Evolutionary conservation across 2,797 vertebrate genomes (phyloP).

Genomic region (Pseudochromis fuscus): DNA sequence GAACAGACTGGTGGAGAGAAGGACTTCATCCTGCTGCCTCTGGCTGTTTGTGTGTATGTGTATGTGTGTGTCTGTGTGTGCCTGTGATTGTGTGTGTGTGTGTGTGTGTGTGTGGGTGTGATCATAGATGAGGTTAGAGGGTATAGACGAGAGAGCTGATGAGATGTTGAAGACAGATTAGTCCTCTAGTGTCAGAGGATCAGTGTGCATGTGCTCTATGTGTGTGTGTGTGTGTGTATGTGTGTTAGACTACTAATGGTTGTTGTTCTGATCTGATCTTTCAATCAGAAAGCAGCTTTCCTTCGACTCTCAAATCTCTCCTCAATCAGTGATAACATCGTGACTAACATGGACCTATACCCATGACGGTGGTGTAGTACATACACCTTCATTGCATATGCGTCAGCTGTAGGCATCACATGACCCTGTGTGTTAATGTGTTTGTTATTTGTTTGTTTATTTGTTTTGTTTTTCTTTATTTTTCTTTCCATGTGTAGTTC

Average conservation of each 20-base stretch:
- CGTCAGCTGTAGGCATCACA: constrained; percentile 29
- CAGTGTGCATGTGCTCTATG: constrained; percentile 25
- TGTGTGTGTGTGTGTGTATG: constrained; percentile 14
- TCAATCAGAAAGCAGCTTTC: constrained; percentile 64
- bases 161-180: constrained; percentile 69
- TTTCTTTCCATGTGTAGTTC: constrained; percentile 81
- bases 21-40: constrained; percentile 40
- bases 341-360: constrained; percentile 17
- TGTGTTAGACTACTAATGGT: constrained; percentile 53
- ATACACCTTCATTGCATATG: constrained; percentile 19
- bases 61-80: constrained; percentile 8
- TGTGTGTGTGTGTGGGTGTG: constrained; percentile 24
- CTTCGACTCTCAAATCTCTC: constrained; percentile 47
- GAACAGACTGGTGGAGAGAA: constrained; percentile 56
- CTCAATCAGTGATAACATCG: constrained; percentile 46
- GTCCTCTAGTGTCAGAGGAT: constrained; percentile 59
- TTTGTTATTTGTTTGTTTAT: constrained; percentile 1
- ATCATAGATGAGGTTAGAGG: constrained; percentile 54
- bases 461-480: neutral
- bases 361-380: neutral
- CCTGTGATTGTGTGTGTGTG: constrained; percentile 22
- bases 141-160: constrained; percentile 65
- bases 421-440: constrained; percentile 14
- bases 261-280: constrained; percentile 58
- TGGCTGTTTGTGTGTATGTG: constrained; percentile 36